Conservation (phyloP, 2,888 invertebrate species). For the Iselma pallidipennis region DNA sequence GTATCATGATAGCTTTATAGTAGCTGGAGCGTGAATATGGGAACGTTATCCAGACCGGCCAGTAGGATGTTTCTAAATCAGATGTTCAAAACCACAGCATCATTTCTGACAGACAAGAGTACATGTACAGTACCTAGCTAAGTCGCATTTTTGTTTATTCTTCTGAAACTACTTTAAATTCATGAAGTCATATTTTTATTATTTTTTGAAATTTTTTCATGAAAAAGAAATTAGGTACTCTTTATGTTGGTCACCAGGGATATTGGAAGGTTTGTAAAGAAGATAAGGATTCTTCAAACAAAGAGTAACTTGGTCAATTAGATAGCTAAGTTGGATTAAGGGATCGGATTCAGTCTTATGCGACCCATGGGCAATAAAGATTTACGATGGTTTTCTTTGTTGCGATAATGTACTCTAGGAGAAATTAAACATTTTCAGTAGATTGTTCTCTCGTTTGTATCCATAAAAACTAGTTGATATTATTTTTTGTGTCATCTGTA, state of each 20-base stretch:
- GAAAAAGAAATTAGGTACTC: too few species aligned
- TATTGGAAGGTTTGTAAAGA: background rate
- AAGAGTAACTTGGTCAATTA: conserved; percentile 6
- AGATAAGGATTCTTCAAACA: conserved; percentile 1
- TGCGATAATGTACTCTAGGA: background rate
- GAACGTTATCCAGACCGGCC: conserved; percentile 26
- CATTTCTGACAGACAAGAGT: background rate
- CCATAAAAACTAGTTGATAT: background rate
- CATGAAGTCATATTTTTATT: too few species aligned
- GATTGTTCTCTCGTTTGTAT: background rate
- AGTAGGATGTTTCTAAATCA: conserved; percentile 24
- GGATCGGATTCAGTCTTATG: conserved; percentile 4
- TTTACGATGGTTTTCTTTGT: conserved; percentile 1
- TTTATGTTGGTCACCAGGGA: background rate
- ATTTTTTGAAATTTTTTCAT: too few species aligned
- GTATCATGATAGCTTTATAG: conserved; percentile 24
- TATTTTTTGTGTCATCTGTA: too few species aligned
- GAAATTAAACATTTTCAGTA: background rate
- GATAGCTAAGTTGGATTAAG: conserved; percentile 5
- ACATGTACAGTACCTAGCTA: too few species aligned
- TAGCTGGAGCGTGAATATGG: conserved; percentile 20
- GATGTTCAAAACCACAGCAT: background rate
- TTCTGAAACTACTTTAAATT: too few species aligned
- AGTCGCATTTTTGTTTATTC: too few species aligned
- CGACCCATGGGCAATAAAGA: conserved; percentile 9